These are phyloP conservation scores for Philopedon plagiatum DNA, from an alignment of 2,888 invertebrate genomes.

Conservation along the genomic window DNA sequence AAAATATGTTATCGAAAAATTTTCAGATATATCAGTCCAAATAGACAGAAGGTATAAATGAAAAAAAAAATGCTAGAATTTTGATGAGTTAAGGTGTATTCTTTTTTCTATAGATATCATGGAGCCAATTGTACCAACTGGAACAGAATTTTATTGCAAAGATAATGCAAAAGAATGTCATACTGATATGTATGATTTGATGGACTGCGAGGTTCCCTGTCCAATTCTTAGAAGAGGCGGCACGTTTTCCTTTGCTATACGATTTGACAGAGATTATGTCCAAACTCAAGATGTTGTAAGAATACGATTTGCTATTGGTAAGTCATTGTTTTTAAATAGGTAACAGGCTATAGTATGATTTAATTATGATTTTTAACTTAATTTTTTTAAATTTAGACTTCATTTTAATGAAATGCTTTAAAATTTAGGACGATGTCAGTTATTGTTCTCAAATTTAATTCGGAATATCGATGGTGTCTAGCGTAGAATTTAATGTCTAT, in stretches of 20 bases:
- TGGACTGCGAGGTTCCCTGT: slow-evolving; percentile 74
- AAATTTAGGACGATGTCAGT: too few species aligned
- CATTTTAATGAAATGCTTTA: too few species aligned
- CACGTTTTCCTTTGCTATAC: slow-evolving; percentile 78
- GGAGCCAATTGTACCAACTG: slow-evolving; percentile 72
- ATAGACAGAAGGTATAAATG: too few species aligned
- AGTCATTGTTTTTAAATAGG: slow-evolving; percentile 46
- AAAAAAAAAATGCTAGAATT: background rate
- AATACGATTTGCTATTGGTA: slow-evolving; percentile 79
- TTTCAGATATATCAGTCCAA: too few species aligned
- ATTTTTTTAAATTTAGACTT: too few species aligned
- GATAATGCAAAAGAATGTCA: slow-evolving; percentile 80
- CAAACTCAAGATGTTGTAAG: slow-evolving; percentile 76
- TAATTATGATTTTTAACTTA: too few species aligned
- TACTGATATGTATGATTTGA: slow-evolving; percentile 79
- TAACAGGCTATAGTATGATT: too few species aligned
- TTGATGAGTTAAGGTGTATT: background rate
- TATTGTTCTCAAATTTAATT: too few species aligned
- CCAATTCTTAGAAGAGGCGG: slow-evolving; percentile 82
- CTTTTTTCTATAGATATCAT: slow-evolving; percentile 48
- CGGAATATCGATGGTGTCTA: too few species aligned
- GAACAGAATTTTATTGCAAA: slow-evolving; percentile 72
- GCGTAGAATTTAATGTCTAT: too few species aligned
- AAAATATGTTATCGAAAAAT: too few species aligned
- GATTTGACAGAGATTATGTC: slow-evolving; percentile 76